A percentile compares a stretch with the other conserved stretches of the same genome.
Conservation (phyloP, 2,113 vertebrate species). For the Perca fluviatilis region DNA sequence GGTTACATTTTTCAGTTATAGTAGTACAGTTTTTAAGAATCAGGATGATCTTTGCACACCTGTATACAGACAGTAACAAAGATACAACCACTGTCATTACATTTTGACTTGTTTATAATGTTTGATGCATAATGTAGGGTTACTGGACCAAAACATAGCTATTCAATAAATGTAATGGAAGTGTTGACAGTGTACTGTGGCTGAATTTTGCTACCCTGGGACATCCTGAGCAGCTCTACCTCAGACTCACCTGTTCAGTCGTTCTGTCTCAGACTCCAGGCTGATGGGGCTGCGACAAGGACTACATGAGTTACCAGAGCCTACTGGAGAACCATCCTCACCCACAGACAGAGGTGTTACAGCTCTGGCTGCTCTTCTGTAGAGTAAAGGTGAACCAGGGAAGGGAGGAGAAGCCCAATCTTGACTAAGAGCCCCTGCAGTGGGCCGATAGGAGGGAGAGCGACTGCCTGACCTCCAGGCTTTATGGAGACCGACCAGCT, state of each 20-base stretch:
- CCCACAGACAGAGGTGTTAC: constrained; percentile 51
- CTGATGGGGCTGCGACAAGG: constrained; percentile 61
- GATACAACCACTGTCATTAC: neutral
- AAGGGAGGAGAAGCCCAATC: constrained; percentile 79
- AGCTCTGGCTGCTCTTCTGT: constrained; percentile 64
- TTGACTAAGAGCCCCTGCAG: constrained; percentile 68
- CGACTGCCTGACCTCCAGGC: constrained; percentile 74
- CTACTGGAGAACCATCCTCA: constrained; percentile 66
- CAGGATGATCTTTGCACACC: too few species aligned
- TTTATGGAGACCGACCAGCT: constrained; percentile 85
- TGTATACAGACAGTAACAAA: neutral
- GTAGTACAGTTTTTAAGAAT: too few species aligned
- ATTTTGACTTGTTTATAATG: neutral
- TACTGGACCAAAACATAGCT: neutral
- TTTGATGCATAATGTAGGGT: neutral
- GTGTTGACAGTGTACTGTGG: neutral
- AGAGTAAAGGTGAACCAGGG: constrained; percentile 81
- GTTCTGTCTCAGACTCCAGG: constrained; percentile 77
- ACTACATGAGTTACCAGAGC: constrained; percentile 63
- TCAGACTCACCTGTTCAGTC: constrained; percentile 80
- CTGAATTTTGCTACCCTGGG: neutral
- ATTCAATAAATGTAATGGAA: neutral
- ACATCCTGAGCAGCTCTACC: neutral
- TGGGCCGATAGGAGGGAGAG: constrained; percentile 60
- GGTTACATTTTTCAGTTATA: too few species aligned